A percentile compares a stretch with the other conserved stretches of the same genome.
phyloP scores from a whole-genome alignment of 2,888 invertebrate genomes.

The Sialis lutaria region DNA sequence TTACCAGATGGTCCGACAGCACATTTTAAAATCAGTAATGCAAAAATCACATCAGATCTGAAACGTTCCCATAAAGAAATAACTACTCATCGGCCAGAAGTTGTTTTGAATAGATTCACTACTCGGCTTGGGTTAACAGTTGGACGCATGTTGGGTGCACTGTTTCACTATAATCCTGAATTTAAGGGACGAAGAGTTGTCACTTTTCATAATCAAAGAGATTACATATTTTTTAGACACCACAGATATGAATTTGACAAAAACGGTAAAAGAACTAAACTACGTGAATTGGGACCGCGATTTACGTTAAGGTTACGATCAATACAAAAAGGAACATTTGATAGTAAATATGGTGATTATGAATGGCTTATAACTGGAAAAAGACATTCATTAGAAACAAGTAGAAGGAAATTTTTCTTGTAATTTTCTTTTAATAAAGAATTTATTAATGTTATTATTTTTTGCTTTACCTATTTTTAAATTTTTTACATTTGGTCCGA shows the following conservation, averaged over 20 bases:
- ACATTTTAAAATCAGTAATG: conserved; percentile 85
- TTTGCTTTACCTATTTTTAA: conserved; percentile 35
- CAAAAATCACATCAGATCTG: conserved; percentile 76
- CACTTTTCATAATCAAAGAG: conserved; percentile 97
- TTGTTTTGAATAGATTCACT: conserved; percentile 88
- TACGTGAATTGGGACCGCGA: conserved; percentile 91
- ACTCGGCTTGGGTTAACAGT: conserved; percentile 84
- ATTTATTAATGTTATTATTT: background rate
- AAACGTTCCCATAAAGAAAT: conserved; percentile 64
- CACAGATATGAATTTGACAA: conserved; percentile 86
- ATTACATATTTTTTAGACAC: conserved; percentile 96
- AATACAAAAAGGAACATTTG: conserved; percentile 92
- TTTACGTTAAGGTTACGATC: conserved; percentile 88
- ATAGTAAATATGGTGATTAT: conserved; percentile 91
- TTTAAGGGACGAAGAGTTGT: conserved; percentile 85
- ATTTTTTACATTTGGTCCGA: conserved; percentile 51
- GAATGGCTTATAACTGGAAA: conserved; percentile 88
- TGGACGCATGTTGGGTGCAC: conserved; percentile 79
- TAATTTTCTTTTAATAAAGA: conserved; percentile 24
- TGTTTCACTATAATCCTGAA: conserved; percentile 93
- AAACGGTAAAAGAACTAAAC: conserved; percentile 51
- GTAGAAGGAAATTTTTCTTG: conserved; percentile 81
- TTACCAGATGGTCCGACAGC: conserved; percentile 95
- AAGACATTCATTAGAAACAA: conserved; percentile 86
- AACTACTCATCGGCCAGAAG: conserved; percentile 80